These are phyloP conservation scores for Drepana falcataria DNA, from an alignment of 2,888 invertebrate species.

Conservation along the genomic window DNA sequence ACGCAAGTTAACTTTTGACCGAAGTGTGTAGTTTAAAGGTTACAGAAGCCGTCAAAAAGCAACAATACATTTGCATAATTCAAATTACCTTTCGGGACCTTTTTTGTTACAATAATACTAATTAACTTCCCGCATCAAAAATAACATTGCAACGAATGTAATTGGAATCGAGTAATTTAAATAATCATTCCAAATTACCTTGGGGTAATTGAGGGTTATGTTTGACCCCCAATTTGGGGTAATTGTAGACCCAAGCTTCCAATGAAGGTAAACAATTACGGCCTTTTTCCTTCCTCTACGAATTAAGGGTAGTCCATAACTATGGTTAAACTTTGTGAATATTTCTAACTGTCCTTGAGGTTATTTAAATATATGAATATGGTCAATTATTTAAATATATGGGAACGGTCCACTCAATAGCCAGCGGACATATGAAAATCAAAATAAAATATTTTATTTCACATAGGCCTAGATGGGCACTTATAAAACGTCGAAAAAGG, in stretches of 20 bases:
- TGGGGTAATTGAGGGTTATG: background rate
- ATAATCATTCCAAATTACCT: slow-evolving; percentile 3
- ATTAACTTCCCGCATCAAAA: background rate
- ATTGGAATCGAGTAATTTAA: slow-evolving; percentile 1
- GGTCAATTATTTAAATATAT: too few species aligned
- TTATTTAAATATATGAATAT: too few species aligned
- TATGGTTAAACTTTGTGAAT: background rate
- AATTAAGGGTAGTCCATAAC: background rate
- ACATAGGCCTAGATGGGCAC: too few species aligned
- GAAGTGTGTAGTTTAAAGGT: too few species aligned
- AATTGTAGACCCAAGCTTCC: slow-evolving; percentile 2
- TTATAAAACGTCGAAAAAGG: too few species aligned
- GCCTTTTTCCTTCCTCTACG: slow-evolving; percentile 8
- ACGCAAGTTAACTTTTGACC: too few species aligned
- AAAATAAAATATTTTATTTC: too few species aligned
- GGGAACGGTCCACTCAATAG: too few species aligned
- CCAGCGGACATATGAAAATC: too few species aligned
- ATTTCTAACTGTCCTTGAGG: background rate
- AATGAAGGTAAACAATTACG: slow-evolving; percentile 12
- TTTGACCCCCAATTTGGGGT: slow-evolving; percentile 1
- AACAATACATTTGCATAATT: too few species aligned
- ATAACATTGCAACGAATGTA: background rate
- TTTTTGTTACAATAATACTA: background rate
- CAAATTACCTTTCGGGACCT: too few species aligned
- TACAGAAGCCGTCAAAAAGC: too few species aligned